A percentile compares a stretch with the other conserved stretches of the same genome.
Conservation (phyloP, 1,140 invertebrate genomes). For the Scaptomyza montana region DNA sequence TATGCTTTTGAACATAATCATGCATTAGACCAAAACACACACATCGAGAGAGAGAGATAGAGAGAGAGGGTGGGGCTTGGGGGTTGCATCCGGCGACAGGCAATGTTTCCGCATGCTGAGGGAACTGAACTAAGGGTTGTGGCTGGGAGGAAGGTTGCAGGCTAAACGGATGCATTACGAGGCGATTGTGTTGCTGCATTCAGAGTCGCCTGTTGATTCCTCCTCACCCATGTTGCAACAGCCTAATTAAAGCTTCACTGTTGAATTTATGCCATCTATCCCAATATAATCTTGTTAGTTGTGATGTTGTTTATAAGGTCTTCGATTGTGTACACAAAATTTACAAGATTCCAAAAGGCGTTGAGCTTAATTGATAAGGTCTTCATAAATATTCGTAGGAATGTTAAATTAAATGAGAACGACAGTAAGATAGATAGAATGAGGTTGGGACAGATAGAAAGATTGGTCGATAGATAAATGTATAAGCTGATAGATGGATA, state of each 20-base stretch:
- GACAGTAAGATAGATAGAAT: no score
- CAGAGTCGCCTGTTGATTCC: conserved; percentile 51
- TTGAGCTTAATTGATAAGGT: no score
- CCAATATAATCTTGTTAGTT: conserved; percentile 1
- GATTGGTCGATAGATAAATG: neutral
- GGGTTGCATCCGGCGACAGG: conserved; percentile 31
- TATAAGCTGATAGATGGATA: no score
- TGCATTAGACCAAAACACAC: conserved; percentile 58
- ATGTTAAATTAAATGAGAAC: no score
- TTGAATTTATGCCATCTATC: conserved; percentile 1
- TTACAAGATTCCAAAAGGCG: no score
- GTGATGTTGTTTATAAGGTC: neutral
- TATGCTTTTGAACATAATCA: conserved; percentile 68
- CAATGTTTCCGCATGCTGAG: conserved; percentile 51
- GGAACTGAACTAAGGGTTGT: neutral
- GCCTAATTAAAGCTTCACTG: conserved; percentile 32
- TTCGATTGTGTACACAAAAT: no score
- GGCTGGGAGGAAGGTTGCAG: conserved; percentile 13
- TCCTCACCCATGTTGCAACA: conserved; percentile 1
- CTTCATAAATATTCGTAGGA: no score
- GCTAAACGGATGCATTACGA: conserved; percentile 50
- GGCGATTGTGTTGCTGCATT: conserved; percentile 55
- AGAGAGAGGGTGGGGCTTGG: neutral
- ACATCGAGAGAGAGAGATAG: neutral
- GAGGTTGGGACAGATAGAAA: neutral